phyloP scores from a whole-genome alignment of 2,797 vertebrate species.

The Helicolenus hilgendorfi region DNA sequence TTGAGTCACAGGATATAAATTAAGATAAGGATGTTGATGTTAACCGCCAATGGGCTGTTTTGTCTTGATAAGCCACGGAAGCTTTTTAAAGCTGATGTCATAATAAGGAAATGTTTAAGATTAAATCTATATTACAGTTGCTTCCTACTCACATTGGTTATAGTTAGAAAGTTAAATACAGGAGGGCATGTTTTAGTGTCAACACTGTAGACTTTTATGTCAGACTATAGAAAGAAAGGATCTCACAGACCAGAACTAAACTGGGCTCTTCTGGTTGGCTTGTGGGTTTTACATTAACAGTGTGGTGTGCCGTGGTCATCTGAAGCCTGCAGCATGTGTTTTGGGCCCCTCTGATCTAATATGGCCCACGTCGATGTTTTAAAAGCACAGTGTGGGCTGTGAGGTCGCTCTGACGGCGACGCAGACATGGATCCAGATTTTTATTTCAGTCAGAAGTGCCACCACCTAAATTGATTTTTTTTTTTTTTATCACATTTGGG shows the following conservation, averaged over 20 bases:
- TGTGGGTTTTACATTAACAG: conserved; percentile 46
- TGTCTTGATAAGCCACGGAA: background rate
- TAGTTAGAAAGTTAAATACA: background rate
- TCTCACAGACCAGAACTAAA: conserved; percentile 47
- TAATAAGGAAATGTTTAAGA: background rate
- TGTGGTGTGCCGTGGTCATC: conserved; percentile 46
- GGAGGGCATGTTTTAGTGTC: background rate
- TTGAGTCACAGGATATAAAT: background rate
- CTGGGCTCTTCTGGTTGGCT: conserved; percentile 14
- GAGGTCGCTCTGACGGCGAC: background rate
- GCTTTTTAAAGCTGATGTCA: background rate
- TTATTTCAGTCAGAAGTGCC: background rate
- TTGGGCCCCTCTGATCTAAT: conserved; percentile 11
- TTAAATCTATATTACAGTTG: background rate
- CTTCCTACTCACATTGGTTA: background rate
- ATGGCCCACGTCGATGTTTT: conserved; percentile 8
- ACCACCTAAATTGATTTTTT: background rate
- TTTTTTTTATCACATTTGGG: background rate
- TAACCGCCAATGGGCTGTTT: background rate
- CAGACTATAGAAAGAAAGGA: background rate
- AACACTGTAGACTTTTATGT: background rate
- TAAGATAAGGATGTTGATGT: background rate
- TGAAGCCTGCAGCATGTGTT: conserved; percentile 19
- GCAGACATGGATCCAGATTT: background rate
- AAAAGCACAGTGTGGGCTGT: background rate